These are phyloP conservation scores for Notodonta dromedarius DNA, from an alignment of 2,888 invertebrate species.

Conservation along the genomic window DNA sequence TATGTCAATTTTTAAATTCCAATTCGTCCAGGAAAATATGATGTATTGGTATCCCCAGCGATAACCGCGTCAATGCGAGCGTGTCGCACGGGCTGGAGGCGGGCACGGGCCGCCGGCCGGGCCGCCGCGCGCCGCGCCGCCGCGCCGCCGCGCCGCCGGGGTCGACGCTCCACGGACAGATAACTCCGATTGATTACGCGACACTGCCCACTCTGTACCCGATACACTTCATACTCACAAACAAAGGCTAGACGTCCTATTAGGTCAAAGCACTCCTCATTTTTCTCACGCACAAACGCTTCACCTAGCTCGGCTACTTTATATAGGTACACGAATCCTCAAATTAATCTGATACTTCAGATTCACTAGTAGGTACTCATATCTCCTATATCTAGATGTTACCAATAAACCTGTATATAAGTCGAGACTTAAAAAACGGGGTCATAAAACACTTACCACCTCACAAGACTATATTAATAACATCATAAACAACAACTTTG, in stretches of 20 bases:
- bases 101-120: constrained; percentile 28
- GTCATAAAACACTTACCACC: too few relatives aligned
- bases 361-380: too few relatives aligned
- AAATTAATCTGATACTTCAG: background rate
- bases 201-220: constrained; percentile 53
- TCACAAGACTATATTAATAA: too few relatives aligned
- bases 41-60: constrained; percentile 10
- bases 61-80: constrained; percentile 24
- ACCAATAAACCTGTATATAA: too few relatives aligned
- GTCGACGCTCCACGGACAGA: constrained; percentile 72
- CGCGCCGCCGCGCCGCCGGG: constrained; percentile 36
- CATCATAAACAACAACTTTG: too few relatives aligned
- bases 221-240: constrained; percentile 22
- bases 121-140: constrained; percentile 23
- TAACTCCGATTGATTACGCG: constrained; percentile 71
- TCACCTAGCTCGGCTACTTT: background rate
- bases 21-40: constrained; percentile 3
- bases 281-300: constrained; percentile 19
- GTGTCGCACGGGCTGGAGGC: constrained; percentile 30
- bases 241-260: constrained; percentile 34
- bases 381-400: too few relatives aligned
- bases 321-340: background rate
- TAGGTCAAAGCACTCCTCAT: constrained; percentile 8
- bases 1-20: background rate
- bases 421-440: too few relatives aligned